Base-by-base conservation (phyloP, 2,888 invertebrate species). In the Standfussiana lucernea region DNA sequence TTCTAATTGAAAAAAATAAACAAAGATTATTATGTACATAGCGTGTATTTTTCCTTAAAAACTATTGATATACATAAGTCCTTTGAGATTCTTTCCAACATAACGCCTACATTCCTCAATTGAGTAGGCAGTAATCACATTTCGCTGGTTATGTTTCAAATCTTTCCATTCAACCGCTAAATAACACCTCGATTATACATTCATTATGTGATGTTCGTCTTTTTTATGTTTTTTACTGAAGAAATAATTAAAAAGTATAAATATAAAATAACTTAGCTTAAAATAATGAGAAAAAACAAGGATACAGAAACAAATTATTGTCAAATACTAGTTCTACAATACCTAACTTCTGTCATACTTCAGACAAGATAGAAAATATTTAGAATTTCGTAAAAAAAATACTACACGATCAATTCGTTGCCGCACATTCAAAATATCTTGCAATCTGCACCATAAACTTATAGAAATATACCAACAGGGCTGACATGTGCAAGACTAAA, bases 41-140 rank as follows among this genome's bases (percentile, higher is more conserved):
- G 15, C 32, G 67, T 83, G 67, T 82, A 85, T 80, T 77, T 79
- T 42, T 66, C 21, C 72, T 72, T 75, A 75, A 50, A 82, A 79
- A 68, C 84, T 84, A 75, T 62, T 62, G 59, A 76, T 81, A 84
- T 82, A 79, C 75, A 76, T 66, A 72, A 15, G 47, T 62, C 59
- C 13, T 64, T 67, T 76, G 87, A 88, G 86, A 86, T 86, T 86
- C 83, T 50, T 69, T 64, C 67, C 53, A 56, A 72, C 7, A 40
- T 47, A 3, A 35, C 28, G 24, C 3, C 28, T 24, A 4, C 53
- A 18, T n/a, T 32, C 15, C 6, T 18, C 8, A 15, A 45, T 35
- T 28, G 15, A 32, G n/a, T 45, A 45, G 37, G 32, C 62, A 45
- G 53, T 24, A 18, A 40, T 37, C 21, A 59, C 21, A 40, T 59